phyloP scores from a whole-genome alignment of 2,113 vertebrate species.

The Scatophagus argus region DNA sequence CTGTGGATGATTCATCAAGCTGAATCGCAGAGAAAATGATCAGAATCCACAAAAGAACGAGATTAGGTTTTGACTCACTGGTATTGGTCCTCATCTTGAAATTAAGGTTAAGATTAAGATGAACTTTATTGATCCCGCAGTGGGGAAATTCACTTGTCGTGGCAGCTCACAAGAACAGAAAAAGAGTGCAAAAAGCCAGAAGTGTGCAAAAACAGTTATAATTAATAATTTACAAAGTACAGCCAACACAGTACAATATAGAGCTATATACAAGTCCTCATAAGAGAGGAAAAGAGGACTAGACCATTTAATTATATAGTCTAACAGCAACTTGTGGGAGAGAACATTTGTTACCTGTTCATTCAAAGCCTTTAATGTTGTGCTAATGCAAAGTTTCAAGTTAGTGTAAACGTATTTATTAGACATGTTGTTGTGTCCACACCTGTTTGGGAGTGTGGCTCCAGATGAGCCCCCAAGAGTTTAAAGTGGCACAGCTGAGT shows the following conservation, averaged over 20 bases:
- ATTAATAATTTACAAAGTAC: no score
- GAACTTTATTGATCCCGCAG: no score
- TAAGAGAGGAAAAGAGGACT: no score
- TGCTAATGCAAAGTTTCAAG: not conserved
- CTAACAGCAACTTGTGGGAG: not conserved
- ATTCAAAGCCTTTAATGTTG: constrained; percentile 11
- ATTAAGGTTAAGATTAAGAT: no score
- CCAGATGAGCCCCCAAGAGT: not conserved
- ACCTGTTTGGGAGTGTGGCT: constrained; percentile 16
- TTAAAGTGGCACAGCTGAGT: not conserved
- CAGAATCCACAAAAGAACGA: not conserved
- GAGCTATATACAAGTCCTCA: no score
- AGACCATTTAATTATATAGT: no score
- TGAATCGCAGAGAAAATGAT: constrained; percentile 8
- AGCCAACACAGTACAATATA: no score
- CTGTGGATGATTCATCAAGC: not conserved
- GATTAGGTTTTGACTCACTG: not conserved
- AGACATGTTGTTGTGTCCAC: not conserved
- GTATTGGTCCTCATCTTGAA: no score
- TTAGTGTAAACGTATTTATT: not conserved
- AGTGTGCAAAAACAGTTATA: no score
- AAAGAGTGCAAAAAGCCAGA: no score
- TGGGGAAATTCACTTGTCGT: no score
- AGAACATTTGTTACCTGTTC: not conserved
- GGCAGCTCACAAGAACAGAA: no score